Evolutionary conservation across 2,113 vertebrate genomes (phyloP).

Genomic region (Symphodus melops): DNA sequence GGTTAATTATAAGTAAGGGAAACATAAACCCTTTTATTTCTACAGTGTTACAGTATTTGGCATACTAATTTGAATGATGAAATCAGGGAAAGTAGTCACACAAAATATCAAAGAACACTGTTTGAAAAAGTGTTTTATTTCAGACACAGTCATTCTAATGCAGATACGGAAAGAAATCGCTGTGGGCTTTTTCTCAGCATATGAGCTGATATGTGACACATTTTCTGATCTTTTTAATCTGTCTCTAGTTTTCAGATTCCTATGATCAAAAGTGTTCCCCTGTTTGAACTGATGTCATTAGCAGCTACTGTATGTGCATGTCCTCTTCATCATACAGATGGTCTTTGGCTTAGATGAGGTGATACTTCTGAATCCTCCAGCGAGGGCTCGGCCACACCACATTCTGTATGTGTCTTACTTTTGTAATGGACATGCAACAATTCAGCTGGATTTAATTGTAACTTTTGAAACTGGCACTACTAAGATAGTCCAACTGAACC

Average conservation of each 20-base stretch:
- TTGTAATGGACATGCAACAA: conserved; percentile 68
- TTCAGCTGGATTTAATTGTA: conserved; percentile 75
- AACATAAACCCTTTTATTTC: too few species aligned
- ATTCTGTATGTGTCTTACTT: conserved; percentile 72
- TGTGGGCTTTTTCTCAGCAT: conserved; percentile 1
- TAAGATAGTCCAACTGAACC: conserved; percentile 56
- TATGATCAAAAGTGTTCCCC: too few species aligned
- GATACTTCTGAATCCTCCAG: conserved; percentile 78
- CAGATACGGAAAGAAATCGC: background rate
- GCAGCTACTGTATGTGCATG: background rate
- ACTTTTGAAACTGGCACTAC: conserved; percentile 72
- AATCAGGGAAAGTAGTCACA: too few species aligned
- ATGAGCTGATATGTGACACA: conserved; percentile 8
- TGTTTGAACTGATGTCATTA: background rate
- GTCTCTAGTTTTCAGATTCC: background rate
- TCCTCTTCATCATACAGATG: conserved; percentile 49
- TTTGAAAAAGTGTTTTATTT: too few species aligned
- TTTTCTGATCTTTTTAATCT: background rate
- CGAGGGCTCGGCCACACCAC: conserved; percentile 58
- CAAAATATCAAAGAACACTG: too few species aligned
- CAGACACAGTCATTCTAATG: background rate
- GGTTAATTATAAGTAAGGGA: too few species aligned
- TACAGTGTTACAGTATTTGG: too few species aligned
- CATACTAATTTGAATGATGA: too few species aligned
- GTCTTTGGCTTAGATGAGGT: conserved; percentile 61